Percentiles rank a stretch among this genome's conserved stretches.
phyloP scores from a whole-genome alignment of 2,888 invertebrate genomes.

The Psylliodes chrysocephalus region DNA sequence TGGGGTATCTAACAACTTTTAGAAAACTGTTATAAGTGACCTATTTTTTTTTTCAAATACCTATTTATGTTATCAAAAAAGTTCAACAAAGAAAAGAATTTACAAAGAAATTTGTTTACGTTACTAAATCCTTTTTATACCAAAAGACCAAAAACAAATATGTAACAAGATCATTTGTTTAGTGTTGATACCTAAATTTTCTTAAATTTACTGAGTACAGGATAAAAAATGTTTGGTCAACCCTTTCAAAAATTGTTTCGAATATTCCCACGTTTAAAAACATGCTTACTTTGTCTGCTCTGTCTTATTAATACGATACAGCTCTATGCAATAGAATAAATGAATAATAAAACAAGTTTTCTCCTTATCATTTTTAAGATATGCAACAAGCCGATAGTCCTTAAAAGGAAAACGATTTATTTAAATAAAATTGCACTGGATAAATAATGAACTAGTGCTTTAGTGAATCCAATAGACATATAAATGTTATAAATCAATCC shows the following conservation, averaged over 20 bases:
- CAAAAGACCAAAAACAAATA: no score
- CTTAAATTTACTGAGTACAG: no score
- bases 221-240: no score
- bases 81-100: not conserved
- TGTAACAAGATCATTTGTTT: no score
- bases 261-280: no score
- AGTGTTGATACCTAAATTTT: no score
- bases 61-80: constrained; percentile 3
- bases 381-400: constrained; percentile 40
- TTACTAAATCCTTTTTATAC: no score
- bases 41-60: not conserved
- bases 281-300: constrained; percentile 25
- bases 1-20: constrained; percentile 11
- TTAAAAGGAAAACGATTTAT: constrained; percentile 5
- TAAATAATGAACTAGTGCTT: constrained; percentile 32
- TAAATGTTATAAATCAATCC: not conserved
- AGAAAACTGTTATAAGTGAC: constrained; percentile 19
- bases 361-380: constrained; percentile 43
- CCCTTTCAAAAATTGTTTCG: no score
- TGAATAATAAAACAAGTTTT: constrained; percentile 29
- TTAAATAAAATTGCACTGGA: constrained; percentile 43
- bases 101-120: not conserved
- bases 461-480: not conserved
- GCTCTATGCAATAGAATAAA: constrained; percentile 40
- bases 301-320: constrained; percentile 44